Conservation (phyloP, 2,797 vertebrate species). For the Enteromius argenteus region DNA sequence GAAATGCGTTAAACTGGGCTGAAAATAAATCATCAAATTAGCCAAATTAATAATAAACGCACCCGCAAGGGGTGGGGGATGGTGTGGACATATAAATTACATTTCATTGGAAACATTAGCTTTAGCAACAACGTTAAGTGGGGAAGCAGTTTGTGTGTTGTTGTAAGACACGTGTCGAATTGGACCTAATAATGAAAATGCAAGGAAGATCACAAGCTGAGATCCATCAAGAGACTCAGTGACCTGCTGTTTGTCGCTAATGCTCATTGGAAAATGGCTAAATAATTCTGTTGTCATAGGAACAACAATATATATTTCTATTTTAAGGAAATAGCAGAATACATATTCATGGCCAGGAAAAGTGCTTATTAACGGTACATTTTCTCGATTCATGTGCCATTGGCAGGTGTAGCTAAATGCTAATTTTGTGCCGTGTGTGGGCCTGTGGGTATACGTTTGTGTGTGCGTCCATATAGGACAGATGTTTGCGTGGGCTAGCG, state of each 20-base stretch:
- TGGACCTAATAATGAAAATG: not conserved
- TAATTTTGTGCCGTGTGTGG: not conserved
- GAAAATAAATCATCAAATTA: conserved; percentile 10
- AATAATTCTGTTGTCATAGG: not conserved
- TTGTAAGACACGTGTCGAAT: not conserved
- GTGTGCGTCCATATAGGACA: conserved; percentile 6
- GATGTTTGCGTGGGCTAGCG: conserved; percentile 23
- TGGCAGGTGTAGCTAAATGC: conserved; percentile 15
- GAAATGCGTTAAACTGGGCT: conserved; percentile 6
- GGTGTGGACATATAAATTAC: not conserved
- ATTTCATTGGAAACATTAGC: not conserved
- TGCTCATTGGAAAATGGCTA: not conserved
- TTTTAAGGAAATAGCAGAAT: not conserved
- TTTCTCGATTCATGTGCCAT: not conserved
- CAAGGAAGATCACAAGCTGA: not conserved
- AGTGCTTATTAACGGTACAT: not conserved
- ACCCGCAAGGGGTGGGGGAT: not conserved
- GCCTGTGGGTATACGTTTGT: conserved; percentile 6
- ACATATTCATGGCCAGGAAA: not conserved
- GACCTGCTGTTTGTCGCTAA: not conserved
- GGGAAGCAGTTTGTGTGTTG: not conserved
- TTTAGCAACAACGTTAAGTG: not conserved
- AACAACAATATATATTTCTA: not conserved
- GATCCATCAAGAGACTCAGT: not conserved
- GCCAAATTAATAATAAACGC: conserved; percentile 9